Evolutionary conservation across 2,113 vertebrate genomes (phyloP), one percentile per base, ranked within the genome.

Genomic region (Neogobius melanostomus): DNA sequence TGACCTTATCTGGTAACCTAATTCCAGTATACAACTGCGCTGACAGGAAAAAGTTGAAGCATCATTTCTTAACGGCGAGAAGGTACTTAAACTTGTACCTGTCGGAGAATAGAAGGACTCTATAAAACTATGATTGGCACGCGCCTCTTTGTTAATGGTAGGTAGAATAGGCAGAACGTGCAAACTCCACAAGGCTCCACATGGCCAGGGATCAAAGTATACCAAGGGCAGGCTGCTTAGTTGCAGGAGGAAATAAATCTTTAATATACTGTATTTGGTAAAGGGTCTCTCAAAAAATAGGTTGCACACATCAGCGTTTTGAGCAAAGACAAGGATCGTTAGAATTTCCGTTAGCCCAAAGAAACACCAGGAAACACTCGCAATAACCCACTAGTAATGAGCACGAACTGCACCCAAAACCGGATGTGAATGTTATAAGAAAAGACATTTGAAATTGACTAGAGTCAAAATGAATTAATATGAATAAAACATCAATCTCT

Each of bases 401-500:
- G 69, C 79, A 78, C 82, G 36, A 77, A 73, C 77, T 73, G 74
- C 72, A 84, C 76, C 80, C 70, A 70, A 64, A 54, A 57, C 8
- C 2, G 2, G 21, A 44, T 76, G 63, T 73, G 73, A 51, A 43
- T 28, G 43, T 15, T 79, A 82, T 50, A 71, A 85, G 52, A 68
- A 79, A 78, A 76, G 75, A 82, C 73, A 79, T 81, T 56, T 71
- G 66, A 59, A 61, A 67, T 60, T 50, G 74, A 78, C 68, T 78
- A 60, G 69, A 72, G 52, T 54, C 51, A 85, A 79, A 84, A 69
- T 71, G 76, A 77, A 89, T 71, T 69, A 75, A 80, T 64, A 90
- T 93, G 75, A 93, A 93, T 93, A 85, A 88, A 91, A 74, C 72
- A 93, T 92, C 83, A 92, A 36, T 36, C 71, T 70, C 71, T 80